Evolutionary conservation across 2,797 vertebrate species (phyloP).

Genomic region (Phataginus tetradactyla): DNA sequence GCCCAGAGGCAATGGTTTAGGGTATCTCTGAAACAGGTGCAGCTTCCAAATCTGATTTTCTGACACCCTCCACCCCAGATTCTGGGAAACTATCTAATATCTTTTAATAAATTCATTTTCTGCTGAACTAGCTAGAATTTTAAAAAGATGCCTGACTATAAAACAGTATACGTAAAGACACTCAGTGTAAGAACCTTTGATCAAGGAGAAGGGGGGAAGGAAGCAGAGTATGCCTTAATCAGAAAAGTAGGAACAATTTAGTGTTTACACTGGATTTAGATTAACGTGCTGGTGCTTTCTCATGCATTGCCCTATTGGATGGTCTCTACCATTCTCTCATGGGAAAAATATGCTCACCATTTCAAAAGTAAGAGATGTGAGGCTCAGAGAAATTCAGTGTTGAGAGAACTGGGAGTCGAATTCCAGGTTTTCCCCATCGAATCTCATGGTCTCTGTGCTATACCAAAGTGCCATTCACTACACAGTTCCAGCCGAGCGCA

Average conservation of each 20-base stretch:
- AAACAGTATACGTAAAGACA: neutral
- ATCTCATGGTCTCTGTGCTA: neutral
- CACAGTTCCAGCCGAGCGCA: neutral
- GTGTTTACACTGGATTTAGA: neutral
- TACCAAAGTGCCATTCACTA: neutral
- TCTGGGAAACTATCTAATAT: neutral
- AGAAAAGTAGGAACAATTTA: neutral
- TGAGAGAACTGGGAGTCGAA: neutral
- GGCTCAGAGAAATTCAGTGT: neutral
- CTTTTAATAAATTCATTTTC: neutral
- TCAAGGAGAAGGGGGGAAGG: neutral
- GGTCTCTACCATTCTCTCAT: neutral
- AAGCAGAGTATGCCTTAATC: neutral
- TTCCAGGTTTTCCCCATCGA: neutral
- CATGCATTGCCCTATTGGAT: neutral
- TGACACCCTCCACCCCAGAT: neutral
- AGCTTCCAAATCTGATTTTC: neutral
- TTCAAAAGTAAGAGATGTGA: neutral
- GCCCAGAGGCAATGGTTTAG: neutral
- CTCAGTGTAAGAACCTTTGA: neutral
- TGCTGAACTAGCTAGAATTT: constrained; percentile 11
- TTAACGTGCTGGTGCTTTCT: neutral
- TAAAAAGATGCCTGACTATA: neutral
- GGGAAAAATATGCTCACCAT: neutral
- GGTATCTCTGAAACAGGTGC: fast-evolving